Evolutionary conservation across 2,888 invertebrate species (phyloP), one percentile per base, ranked within the genome.

Genomic region (Aproaerema taeniolella): DNA sequence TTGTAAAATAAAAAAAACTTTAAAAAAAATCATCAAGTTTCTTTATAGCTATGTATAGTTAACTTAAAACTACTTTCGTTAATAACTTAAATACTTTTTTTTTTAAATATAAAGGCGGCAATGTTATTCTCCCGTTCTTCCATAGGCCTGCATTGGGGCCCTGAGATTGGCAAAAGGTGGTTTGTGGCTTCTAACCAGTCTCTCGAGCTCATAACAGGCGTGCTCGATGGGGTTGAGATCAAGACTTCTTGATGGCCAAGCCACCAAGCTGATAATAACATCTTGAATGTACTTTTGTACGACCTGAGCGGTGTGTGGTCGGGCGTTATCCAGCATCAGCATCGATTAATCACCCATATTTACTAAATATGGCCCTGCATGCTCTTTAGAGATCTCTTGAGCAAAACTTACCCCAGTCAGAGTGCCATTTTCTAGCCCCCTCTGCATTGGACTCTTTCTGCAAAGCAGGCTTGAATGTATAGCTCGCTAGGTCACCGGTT

Each of bases 221-320:
- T 20, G 20, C 20, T 20, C 20, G 8, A 20, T 20, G 5, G 20
- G 20, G 8, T 20, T 20, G 20, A 20, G 20, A 20, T 20, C 20
- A 20, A 14, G 15, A 13, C 26, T 35, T 14, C 26, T 38, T 31
- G 31, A 31, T 31, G 11, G 31, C 25, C 31, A 33, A 33, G 28
- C 32, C 26, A 33, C 33, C 24, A 38, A 1, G 25, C 31, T 38
- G 31, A 38, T 38, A 38, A 24, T 20, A 31, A 24, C 20, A 24
- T 38, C 39, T 26, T 33, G 28, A 39, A 39, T 39, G 16, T 28
- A 25, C 26, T 33, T 29, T 33, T 39, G 39, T n/a, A 33, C 33
- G 17, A 39, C 33, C 12, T 13, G 16, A 33, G 12, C 29, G n/a
- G 12, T 32, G 33, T 33, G 28, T 29, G 33, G 39, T 11, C 32